Evolutionary conservation across 2,888 invertebrate genomes (phyloP), one percentile per base, ranked within the genome.

Genomic region (Eristalinus sepulchralis): DNA sequence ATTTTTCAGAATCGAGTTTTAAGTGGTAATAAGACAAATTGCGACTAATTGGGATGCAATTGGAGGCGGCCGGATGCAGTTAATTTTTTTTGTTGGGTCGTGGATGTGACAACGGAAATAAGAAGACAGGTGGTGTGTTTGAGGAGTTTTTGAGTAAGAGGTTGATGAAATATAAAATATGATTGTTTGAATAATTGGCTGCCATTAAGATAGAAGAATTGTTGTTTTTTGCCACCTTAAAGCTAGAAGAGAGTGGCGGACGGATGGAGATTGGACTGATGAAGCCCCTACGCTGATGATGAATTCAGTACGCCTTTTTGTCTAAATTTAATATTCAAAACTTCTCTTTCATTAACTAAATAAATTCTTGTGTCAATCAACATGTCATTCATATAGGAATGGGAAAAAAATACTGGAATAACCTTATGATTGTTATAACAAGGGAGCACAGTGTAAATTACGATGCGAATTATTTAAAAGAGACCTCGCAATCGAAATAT

Each of bases 11-110:
- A 86, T 83, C 62, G 83, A 71, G 55, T 86, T 86, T 86, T 86
- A 86, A 86, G 86, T 86, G 86, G 86, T 86, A 86, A 86, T 86
- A 86, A 86, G 86, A 86, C 86, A 86, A 86, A 86, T 86, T 86
- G 86, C 86, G 86, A 78, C 66, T 86, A 86, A 86, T 86, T 86
- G 86, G 86, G 86, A 83, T 86, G 79, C 83, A 86, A 83, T 86
- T 83, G 82, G 78, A 86, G 71, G 86, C 68, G 78, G 75, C 86
- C 82, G 83, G 83, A 86, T 86, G 83, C 63, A 71, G 77, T 70
- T 60, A 68, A 24, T 53, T 60, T 59, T 67, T 39, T 72, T 60
- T 63, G 34, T 39, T n/a, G n/a, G n/a, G n/a, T n/a, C n/a, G 36
- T 36, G 53, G 20, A 57, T 39, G 34, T 36, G 84, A 77, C 39